Evolutionary conservation across 2,888 invertebrate genomes (phyloP).

Genomic region (Lathronympha strigana): DNA sequence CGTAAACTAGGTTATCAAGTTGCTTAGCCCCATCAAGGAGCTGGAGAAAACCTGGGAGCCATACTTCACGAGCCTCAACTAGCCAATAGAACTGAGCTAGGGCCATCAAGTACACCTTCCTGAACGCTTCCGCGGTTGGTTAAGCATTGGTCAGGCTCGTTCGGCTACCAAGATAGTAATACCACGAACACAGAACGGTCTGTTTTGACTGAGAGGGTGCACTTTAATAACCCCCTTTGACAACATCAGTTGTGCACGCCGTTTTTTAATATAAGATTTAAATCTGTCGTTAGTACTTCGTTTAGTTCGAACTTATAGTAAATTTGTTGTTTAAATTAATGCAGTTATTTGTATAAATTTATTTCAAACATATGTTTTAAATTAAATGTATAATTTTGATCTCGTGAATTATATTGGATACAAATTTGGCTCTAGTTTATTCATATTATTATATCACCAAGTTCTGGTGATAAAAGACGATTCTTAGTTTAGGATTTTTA

Average conservation of each 20-base stretch:
- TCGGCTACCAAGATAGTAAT: not conserved
- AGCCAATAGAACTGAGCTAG: too few relatives aligned
- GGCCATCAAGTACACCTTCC: not conserved
- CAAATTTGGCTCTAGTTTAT: slow-evolving; percentile 15
- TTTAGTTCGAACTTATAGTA: not conserved
- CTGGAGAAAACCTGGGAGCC: not conserved
- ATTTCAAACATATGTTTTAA: slow-evolving; percentile 7
- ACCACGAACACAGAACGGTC: too few relatives aligned
- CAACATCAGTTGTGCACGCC: not conserved
- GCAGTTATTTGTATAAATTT: slow-evolving; percentile 12
- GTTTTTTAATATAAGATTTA: too few relatives aligned
- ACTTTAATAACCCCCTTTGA: not conserved
- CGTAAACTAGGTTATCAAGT: slow-evolving; percentile 80
- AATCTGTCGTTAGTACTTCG: not conserved
- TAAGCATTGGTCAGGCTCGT: not conserved
- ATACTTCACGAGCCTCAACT: too few relatives aligned
- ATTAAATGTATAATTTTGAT: slow-evolving; percentile 18
- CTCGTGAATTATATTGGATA: slow-evolving; percentile 26
- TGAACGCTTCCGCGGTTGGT: not conserved
- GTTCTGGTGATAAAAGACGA: not conserved
- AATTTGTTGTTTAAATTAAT: slow-evolving; percentile 12
- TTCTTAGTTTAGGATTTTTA: slow-evolving; percentile 7
- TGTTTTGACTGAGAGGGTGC: not conserved
- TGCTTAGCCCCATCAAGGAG: not conserved
- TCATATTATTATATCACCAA: not conserved